phyloP scores from a whole-genome alignment of 2,797 vertebrate genomes.

The Bradypodion ventrale region DNA sequence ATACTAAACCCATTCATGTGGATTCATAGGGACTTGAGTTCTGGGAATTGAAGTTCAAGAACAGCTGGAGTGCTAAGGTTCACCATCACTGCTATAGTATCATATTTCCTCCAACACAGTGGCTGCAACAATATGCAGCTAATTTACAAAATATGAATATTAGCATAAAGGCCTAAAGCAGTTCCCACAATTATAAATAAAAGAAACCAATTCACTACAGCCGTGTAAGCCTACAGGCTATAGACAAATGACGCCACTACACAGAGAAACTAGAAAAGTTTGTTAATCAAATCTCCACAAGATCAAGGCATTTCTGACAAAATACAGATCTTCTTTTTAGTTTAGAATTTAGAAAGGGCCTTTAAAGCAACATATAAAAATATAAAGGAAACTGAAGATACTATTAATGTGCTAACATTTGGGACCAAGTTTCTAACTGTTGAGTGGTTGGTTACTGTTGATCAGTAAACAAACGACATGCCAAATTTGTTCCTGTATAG shows the following conservation, averaged over 20 bases:
- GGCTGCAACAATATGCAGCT: slow-evolving; percentile 50
- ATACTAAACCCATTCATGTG: no score
- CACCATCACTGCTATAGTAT: slow-evolving; percentile 50
- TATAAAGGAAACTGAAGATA: slow-evolving; percentile 59
- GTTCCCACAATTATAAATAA: slow-evolving; percentile 64
- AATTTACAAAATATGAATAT: slow-evolving; percentile 63
- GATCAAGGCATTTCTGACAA: slow-evolving; percentile 57
- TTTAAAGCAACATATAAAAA: slow-evolving; percentile 46
- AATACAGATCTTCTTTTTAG: slow-evolving; percentile 49
- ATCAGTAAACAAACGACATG: slow-evolving; percentile 59
- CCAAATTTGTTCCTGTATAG: slow-evolving; percentile 64
- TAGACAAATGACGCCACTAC: slow-evolving; percentile 58
- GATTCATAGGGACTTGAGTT: no score
- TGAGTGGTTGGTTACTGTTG: slow-evolving; percentile 56
- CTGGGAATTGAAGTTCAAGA: no score
- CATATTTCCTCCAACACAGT: slow-evolving; percentile 48
- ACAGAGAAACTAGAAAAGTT: slow-evolving; percentile 61
- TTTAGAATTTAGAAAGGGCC: slow-evolving; percentile 44
- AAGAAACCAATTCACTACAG: slow-evolving; percentile 56
- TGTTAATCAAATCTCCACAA: slow-evolving; percentile 59
- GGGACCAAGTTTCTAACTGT: slow-evolving; percentile 53
- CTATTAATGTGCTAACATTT: slow-evolving; percentile 55
- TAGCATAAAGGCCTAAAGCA: slow-evolving; percentile 52
- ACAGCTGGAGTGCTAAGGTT: no score
- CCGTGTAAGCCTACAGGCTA: slow-evolving; percentile 57